These are phyloP conservation scores for Lycorma delicatula DNA, from an alignment of 1,140 invertebrate genomes.

Conservation along the genomic window DNA sequence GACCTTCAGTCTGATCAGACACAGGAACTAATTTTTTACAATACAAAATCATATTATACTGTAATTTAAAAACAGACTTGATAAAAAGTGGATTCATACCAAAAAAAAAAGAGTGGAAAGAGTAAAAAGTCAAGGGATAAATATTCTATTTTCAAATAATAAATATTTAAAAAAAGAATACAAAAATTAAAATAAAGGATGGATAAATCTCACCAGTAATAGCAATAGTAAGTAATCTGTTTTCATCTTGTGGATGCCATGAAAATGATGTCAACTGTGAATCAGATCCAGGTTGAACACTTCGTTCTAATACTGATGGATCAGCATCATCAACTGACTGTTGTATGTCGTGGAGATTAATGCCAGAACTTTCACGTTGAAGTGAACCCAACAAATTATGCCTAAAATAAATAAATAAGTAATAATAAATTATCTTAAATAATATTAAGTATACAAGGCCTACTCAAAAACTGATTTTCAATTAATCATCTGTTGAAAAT, in stretches of 20 bases:
- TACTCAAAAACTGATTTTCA: no score
- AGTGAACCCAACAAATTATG: slow-evolving; percentile 65
- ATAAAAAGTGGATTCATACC: no score
- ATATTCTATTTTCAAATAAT: slow-evolving; percentile 4
- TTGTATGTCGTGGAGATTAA: slow-evolving; percentile 75
- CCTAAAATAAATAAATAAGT: slow-evolving; percentile 46
- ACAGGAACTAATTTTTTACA: no score
- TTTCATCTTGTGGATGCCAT: slow-evolving; percentile 74
- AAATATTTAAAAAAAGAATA: neutral
- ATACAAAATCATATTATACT: no score
- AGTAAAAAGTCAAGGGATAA: no score
- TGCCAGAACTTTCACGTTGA: slow-evolving; percentile 54
- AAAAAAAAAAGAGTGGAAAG: no score
- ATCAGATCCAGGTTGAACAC: slow-evolving; percentile 45
- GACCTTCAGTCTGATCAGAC: no score
- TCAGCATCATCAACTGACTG: slow-evolving; percentile 65
- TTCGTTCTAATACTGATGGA: slow-evolving; percentile 63
- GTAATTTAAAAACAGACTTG: no score
- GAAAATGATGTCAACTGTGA: slow-evolving; percentile 59
- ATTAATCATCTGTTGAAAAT: no score
- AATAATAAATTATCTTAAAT: slow-evolving; percentile 8
- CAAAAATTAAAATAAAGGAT: slow-evolving; percentile 12
- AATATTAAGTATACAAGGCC: no score
- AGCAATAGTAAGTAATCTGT: slow-evolving; percentile 60
- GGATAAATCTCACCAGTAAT: no score